These are phyloP conservation scores for Aethina tumida DNA, from an alignment of 1,140 invertebrate species.

Conservation along the genomic window DNA sequence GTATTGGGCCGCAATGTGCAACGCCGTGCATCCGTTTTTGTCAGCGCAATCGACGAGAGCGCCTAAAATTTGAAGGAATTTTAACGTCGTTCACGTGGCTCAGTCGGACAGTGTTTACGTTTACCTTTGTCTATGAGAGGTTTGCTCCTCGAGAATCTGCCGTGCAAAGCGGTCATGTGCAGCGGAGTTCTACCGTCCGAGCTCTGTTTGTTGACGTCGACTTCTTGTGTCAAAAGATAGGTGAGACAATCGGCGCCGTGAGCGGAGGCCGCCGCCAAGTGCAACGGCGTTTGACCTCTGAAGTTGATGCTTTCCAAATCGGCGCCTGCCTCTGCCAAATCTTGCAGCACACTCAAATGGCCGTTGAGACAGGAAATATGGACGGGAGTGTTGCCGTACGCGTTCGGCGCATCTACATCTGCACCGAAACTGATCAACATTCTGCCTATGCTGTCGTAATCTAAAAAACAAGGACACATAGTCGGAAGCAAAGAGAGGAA, in stretches of 20 bases:
- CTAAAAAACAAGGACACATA: constrained; percentile 29
- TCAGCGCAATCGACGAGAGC: constrained; percentile 42
- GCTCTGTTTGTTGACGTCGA: constrained; percentile 47
- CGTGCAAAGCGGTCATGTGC: constrained; percentile 57
- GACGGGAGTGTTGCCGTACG: constrained; percentile 50
- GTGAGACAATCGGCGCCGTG: constrained; percentile 52
- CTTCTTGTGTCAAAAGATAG: constrained; percentile 43
- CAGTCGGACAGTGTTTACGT: neutral
- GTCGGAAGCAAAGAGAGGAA: too few species aligned
- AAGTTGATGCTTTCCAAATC: constrained; percentile 38
- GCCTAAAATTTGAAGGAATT: constrained; percentile 21
- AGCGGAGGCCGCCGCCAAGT: constrained; percentile 52
- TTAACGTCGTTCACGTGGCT: neutral
- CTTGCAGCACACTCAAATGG: constrained; percentile 41
- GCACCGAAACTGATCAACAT: constrained; percentile 45
- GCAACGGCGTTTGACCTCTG: constrained; percentile 48
- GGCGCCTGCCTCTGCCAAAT: constrained; percentile 41
- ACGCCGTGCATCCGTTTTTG: constrained; percentile 43
- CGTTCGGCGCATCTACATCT: constrained; percentile 47
- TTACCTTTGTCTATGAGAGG: constrained; percentile 41
- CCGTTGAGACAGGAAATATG: constrained; percentile 56
- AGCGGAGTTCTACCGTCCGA: constrained; percentile 52
- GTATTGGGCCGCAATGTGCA: constrained; percentile 46
- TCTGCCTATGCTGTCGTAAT: constrained; percentile 33
- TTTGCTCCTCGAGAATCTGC: constrained; percentile 53